Evolutionary conservation across 2,888 invertebrate genomes (phyloP).

Genomic region (Archips crataeganus): DNA sequence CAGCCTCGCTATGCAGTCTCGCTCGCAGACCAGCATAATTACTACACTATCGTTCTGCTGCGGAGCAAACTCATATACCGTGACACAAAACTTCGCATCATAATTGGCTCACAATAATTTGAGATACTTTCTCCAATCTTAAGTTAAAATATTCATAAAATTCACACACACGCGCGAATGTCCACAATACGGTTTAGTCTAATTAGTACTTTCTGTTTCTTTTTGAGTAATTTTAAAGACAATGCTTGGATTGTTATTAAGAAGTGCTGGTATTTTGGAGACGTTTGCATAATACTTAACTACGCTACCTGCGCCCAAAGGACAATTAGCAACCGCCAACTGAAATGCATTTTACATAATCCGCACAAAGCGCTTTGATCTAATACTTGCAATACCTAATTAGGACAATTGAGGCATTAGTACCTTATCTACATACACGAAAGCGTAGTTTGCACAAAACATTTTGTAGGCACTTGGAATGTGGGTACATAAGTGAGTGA

Average conservation of each 20-base stretch:
- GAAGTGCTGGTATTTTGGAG: constrained; percentile 12
- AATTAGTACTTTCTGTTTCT: constrained; percentile 75
- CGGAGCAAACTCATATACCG: constrained; percentile 58
- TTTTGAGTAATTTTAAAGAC: constrained; percentile 55
- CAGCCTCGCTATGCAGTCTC: constrained; percentile 25
- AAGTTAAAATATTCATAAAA: constrained; percentile 69
- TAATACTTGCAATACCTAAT: neutral
- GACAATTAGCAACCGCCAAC: neutral
- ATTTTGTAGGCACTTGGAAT: constrained; percentile 29
- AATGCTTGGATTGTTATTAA: constrained; percentile 48
- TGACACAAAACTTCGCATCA: constrained; percentile 68
- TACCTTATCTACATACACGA: neutral
- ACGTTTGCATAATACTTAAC: constrained; percentile 9
- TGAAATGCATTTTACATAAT: neutral
- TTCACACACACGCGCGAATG: constrained; percentile 58
- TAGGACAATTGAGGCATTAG: neutral
- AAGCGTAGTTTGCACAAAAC: constrained; percentile 20
- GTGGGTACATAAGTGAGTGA: constrained; percentile 37
- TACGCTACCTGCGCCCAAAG: neutral
- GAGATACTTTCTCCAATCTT: constrained; percentile 73
- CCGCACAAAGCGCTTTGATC: neutral
- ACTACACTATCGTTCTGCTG: constrained; percentile 30
- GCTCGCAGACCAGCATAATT: constrained; percentile 47
- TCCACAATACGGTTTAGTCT: constrained; percentile 49
- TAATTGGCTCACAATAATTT: constrained; percentile 81